Percentiles rank a stretch among this genome's conserved stretches.
phyloP scores from a whole-genome alignment of 2,113 vertebrate species.

The Microcebus ravelobensis region DNA sequence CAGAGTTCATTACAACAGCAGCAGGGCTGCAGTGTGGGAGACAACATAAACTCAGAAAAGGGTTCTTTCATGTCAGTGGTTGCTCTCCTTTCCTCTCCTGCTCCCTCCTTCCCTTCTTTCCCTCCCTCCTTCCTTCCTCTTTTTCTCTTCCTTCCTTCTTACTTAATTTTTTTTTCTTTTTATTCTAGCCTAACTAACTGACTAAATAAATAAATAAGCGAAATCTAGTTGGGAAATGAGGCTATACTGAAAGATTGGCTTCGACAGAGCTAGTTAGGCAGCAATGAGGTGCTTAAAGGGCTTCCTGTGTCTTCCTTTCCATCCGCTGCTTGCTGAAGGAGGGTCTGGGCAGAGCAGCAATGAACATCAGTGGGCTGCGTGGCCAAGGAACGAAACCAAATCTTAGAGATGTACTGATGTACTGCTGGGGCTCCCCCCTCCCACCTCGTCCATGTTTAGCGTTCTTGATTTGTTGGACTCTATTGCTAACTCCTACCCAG shows the following conservation, averaged over 20 bases:
- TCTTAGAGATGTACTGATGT: neutral
- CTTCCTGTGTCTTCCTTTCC: neutral
- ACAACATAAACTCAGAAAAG: neutral
- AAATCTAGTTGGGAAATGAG: neutral
- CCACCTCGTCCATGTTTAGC: no score
- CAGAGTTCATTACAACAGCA: neutral
- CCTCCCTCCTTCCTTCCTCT: no score
- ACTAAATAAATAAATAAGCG: no score
- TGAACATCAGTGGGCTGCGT: neutral
- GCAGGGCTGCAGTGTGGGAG: rapidly evolving
- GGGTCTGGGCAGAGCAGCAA: neutral
- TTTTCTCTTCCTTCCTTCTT: neutral
- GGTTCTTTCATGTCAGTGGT: neutral
- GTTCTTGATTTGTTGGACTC: neutral
- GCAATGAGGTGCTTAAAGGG: neutral
- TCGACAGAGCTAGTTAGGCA: neutral
- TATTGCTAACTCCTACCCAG: neutral
- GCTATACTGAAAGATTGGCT: neutral
- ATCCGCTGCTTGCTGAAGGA: neutral
- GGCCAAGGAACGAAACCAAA: neutral
- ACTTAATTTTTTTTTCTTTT: neutral
- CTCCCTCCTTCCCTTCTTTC: rapidly evolving
- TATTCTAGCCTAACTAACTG: neutral
- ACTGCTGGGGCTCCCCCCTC: rapidly evolving
- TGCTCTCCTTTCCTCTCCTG: rapidly evolving